Conservation (phyloP, 1,140 invertebrate genomes). For the Ceratosolen fusciceps region DNA sequence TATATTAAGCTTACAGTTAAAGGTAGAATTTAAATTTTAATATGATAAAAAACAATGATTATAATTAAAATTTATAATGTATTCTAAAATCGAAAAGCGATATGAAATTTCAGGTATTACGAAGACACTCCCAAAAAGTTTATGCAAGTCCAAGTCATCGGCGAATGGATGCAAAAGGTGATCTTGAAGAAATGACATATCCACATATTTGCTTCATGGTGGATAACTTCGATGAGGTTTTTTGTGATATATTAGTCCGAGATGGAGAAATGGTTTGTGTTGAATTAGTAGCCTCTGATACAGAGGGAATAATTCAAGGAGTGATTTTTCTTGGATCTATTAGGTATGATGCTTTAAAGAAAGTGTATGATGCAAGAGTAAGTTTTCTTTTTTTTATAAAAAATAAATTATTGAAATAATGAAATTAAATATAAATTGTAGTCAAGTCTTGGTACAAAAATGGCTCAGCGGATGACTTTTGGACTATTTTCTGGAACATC, state of each 20-base stretch:
- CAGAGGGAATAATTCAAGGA: conserved; percentile 85
- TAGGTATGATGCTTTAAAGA: conserved; percentile 95
- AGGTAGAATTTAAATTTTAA: no score
- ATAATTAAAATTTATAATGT: no score
- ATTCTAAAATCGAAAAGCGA: neutral
- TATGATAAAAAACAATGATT: no score
- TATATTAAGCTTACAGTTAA: no score
- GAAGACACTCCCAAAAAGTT: conserved; percentile 94
- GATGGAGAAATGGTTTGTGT: conserved; percentile 99
- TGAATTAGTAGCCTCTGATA: conserved; percentile 93
- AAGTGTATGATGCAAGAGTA: conserved; percentile 96
- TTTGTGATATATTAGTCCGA: conserved; percentile 94
- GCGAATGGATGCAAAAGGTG: conserved; percentile 98
- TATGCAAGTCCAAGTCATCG: conserved; percentile 96
- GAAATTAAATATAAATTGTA: conserved; percentile 70
- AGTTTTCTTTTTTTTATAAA: conserved; percentile 58
- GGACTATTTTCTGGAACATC: conserved; percentile 87
- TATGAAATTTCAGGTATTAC: conserved; percentile 74
- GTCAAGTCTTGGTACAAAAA: conserved; percentile 93
- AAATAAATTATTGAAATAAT: neutral
- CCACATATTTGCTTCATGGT: conserved; percentile 99
- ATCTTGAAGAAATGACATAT: conserved; percentile 98
- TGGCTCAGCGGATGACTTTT: conserved; percentile 96
- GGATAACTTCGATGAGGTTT: conserved; percentile 99
- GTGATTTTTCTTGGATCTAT: conserved; percentile 98